phyloP scores from a whole-genome alignment of 2,888 invertebrate species.

The Ophioninae sp. region DNA sequence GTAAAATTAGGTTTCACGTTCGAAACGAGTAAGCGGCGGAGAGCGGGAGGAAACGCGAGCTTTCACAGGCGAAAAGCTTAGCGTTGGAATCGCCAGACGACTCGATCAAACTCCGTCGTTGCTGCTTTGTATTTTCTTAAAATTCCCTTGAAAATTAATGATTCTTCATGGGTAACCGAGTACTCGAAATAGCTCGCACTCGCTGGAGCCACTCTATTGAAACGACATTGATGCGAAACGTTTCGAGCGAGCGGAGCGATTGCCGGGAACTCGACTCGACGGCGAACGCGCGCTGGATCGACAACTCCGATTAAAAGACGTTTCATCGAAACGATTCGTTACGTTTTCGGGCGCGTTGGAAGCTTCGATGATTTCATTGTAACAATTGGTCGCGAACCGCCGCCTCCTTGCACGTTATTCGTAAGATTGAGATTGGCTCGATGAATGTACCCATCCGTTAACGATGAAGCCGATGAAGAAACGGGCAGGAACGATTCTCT shows the following conservation, averaged over 20 bases:
- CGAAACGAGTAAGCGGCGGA: constrained; percentile 57
- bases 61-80: constrained; percentile 46
- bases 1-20: constrained; percentile 70
- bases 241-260: neutral
- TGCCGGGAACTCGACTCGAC: neutral
- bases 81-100: constrained; percentile 32
- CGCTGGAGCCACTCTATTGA: constrained; percentile 29
- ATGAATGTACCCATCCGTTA: no score
- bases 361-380: neutral
- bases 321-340: no score
- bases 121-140: constrained; percentile 17
- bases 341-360: neutral
- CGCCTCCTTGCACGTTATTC: no score
- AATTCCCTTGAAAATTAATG: constrained; percentile 21
- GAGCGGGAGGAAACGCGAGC: constrained; percentile 32
- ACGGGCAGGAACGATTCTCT: no score
- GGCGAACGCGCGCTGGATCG: neutral
- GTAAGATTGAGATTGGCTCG: no score
- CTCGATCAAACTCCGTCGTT: no score
- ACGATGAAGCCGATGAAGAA: no score
- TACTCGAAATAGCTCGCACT: constrained; percentile 36
- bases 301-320: no score
- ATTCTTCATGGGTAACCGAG: constrained; percentile 54
- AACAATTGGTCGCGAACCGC: no score
- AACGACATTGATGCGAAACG: constrained; percentile 36